Evolutionary conservation across 2,888 invertebrate species (phyloP).

Genomic region (Chrysopilus asiliformis): DNA sequence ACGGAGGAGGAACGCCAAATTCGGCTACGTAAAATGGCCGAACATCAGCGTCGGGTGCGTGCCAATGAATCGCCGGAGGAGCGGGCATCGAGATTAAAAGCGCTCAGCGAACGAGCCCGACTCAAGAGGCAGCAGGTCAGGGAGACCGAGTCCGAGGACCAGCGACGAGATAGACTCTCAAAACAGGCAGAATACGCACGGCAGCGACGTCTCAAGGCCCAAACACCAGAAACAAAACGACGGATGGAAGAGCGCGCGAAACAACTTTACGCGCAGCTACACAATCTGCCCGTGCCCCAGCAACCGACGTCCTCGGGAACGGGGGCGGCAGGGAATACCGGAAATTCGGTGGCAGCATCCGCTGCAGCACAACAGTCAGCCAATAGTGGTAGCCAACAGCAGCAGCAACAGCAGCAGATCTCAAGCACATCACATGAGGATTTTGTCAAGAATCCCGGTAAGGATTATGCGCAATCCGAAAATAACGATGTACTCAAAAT

Average conservation of each 20-base stretch:
- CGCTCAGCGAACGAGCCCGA: slow-evolving; percentile 32
- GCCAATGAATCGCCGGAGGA: slow-evolving; percentile 34
- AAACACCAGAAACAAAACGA: slow-evolving; percentile 25
- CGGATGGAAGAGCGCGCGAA: slow-evolving; percentile 22
- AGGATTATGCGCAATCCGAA: slow-evolving; percentile 27
- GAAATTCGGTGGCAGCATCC: slow-evolving; percentile 15
- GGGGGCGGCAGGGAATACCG: slow-evolving; percentile 17
- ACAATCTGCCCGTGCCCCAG: slow-evolving; percentile 14
- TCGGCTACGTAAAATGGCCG: slow-evolving; percentile 33
- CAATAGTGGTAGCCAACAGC: slow-evolving; percentile 7
- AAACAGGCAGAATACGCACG: slow-evolving; percentile 35
- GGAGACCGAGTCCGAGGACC: slow-evolving; percentile 28
- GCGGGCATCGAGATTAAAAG: slow-evolving; percentile 28
- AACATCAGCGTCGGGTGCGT: slow-evolving; percentile 30
- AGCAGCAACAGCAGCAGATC: slow-evolving; percentile 11
- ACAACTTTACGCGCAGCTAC: slow-evolving; percentile 28
- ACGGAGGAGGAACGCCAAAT: slow-evolving; percentile 32
- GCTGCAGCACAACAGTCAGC: slow-evolving; percentile 17
- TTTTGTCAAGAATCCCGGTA: slow-evolving; percentile 22
- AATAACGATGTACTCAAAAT: slow-evolving; percentile 36
- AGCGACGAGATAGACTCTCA: slow-evolving; percentile 30
- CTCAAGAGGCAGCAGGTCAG: slow-evolving; percentile 31
- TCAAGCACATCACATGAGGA: slow-evolving; percentile 11
- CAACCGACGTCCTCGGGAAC: slow-evolving; percentile 15
- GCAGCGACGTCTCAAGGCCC: slow-evolving; percentile 29